These are phyloP conservation scores for Rhodinocichla rosea DNA, from an alignment of 2,113 vertebrate species.

Conservation along the genomic window DNA sequence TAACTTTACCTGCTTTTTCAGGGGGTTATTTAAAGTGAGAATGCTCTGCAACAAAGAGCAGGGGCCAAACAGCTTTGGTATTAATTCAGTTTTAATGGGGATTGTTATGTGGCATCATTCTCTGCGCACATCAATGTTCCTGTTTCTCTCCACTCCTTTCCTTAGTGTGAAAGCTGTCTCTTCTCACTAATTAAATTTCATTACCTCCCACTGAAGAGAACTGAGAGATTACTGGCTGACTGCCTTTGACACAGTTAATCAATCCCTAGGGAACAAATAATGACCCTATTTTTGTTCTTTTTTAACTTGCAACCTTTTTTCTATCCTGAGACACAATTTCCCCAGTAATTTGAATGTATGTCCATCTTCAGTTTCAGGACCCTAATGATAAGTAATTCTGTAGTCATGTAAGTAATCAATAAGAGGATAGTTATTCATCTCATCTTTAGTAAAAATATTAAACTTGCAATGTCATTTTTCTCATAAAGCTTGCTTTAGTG, in stretches of 20 bases:
- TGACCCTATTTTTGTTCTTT: background rate
- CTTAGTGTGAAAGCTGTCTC: conserved; percentile 66
- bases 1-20: background rate
- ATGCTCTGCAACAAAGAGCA: conserved; percentile 25
- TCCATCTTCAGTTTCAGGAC: background rate
- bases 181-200: conserved; percentile 76
- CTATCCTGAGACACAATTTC: background rate
- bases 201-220: conserved; percentile 63
- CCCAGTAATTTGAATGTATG: background rate
- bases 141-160: conserved; percentile 26
- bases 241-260: conserved; percentile 64
- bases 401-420: background rate
- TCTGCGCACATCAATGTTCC: background rate
- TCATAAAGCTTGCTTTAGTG: background rate
- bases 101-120: conserved; percentile 31
- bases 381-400: background rate
- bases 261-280: conserved; percentile 59
- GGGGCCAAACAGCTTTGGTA: conserved; percentile 27
- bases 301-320: background rate
- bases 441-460: background rate
- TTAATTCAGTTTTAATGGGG: conserved; percentile 65
- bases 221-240: conserved; percentile 57
- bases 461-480: background rate
- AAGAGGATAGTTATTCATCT: background rate
- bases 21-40: conserved; percentile 29